Percentiles rank a stretch among this genome's conserved stretches.
phyloP scores from a whole-genome alignment of 1,140 invertebrate genomes.

The Brachionus plicatilis region DNA sequence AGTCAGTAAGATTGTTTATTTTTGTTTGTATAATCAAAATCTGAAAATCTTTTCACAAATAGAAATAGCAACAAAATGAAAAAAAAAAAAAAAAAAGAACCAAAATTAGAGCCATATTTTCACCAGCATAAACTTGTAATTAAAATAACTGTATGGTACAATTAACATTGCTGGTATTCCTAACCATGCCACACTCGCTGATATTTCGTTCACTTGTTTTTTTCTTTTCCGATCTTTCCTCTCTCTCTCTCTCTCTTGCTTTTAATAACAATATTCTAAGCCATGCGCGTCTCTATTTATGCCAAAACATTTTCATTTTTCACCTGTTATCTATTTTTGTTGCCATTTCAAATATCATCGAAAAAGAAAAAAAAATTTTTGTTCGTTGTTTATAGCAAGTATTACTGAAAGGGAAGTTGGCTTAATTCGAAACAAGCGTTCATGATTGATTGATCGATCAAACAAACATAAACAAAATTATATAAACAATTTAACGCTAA shows the following conservation, averaged over 20 bases:
- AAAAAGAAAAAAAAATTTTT: background rate
- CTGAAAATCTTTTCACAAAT: constrained; percentile 9
- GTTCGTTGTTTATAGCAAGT: background rate
- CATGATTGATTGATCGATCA: constrained; percentile 35
- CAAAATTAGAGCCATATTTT: constrained; percentile 33
- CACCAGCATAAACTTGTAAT: background rate
- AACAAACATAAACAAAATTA: constrained; percentile 25
- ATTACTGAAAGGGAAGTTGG: constrained; percentile 19
- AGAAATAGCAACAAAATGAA: background rate
- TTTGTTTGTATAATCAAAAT: constrained; percentile 33
- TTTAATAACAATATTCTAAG: background rate
- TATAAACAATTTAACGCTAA: constrained; percentile 27
- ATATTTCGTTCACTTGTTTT: background rate
- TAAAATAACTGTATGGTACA: constrained; percentile 31
- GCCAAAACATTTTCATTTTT: constrained; percentile 6
- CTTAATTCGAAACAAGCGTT: constrained; percentile 28
- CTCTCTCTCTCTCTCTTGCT: background rate
- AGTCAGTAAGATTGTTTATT: constrained; percentile 17
- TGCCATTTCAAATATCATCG: constrained; percentile 15
- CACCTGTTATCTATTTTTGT: constrained; percentile 32
- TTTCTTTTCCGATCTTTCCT: background rate
- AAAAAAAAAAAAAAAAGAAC: too few relatives aligned
- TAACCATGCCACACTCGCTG: background rate
- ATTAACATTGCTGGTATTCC: constrained; percentile 20
- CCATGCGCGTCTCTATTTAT: constrained; percentile 32